Conservation (phyloP, 2,113 vertebrate species). For the Burhinus bistriatus region DNA sequence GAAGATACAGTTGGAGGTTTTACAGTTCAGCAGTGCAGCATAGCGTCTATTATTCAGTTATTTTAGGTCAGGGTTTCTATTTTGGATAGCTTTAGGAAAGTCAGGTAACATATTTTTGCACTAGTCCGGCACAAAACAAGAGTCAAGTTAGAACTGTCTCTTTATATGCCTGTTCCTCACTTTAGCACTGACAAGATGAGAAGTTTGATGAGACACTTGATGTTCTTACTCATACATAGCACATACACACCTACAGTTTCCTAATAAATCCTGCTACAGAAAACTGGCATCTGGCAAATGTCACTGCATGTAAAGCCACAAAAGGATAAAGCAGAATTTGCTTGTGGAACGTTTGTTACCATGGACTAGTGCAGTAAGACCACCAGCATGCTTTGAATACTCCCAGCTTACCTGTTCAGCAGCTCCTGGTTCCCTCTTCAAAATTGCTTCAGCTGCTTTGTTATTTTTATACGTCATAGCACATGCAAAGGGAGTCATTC, state of each 20-base stretch:
- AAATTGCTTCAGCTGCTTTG: constrained; percentile 93
- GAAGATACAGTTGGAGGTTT: background rate
- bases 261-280: background rate
- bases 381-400: background rate
- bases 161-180: background rate
- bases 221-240: background rate
- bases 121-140: background rate
- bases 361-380: background rate
- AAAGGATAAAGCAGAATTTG: background rate
- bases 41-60: background rate
- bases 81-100: background rate
- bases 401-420: constrained; percentile 87
- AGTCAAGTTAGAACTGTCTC: background rate
- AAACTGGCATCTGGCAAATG: background rate
- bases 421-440: constrained; percentile 93
- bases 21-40: background rate
- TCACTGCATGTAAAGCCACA: background rate
- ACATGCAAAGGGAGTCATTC: constrained; percentile 95
- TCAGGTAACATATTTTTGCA: background rate
- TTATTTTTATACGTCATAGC: constrained; percentile 99
- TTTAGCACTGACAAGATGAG: background rate
- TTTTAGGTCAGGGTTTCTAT: background rate
- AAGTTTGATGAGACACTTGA: background rate
- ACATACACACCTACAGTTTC: background rate
- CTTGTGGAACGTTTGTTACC: background rate